phyloP scores from a whole-genome alignment of 2,797 vertebrate genomes.

The Octomys mimax region DNA sequence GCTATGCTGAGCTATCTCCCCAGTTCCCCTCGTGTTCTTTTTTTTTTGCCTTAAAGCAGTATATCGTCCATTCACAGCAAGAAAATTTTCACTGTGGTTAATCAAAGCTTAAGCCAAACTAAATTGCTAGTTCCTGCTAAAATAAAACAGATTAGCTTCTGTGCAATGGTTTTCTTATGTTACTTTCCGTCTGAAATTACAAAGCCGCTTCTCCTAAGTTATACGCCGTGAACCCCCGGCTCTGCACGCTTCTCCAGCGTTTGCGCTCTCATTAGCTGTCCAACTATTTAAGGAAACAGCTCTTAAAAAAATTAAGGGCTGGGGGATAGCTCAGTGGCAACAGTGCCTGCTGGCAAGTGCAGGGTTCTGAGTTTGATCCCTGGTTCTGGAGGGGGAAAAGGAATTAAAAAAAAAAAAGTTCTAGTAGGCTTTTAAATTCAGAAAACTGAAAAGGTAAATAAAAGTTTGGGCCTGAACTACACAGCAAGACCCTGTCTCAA shows the following conservation, averaged over 20 bases:
- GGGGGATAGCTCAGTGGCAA: too few relatives aligned
- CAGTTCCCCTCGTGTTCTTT: too few relatives aligned
- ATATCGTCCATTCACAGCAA: not conserved
- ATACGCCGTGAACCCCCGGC: not conserved
- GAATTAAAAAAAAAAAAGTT: not conserved
- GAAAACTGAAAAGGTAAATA: conserved; percentile 10
- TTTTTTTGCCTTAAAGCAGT: not conserved
- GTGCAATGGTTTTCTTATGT: not conserved
- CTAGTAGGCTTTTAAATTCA: not conserved
- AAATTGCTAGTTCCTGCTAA: not conserved
- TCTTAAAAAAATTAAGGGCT: not conserved
- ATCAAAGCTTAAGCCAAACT: conserved; percentile 41
- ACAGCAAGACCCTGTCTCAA: not conserved
- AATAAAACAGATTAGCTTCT: conserved; percentile 20
- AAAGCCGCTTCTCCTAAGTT: not conserved
- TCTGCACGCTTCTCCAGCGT: not conserved
- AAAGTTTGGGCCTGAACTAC: not conserved
- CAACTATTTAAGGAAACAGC: not conserved
- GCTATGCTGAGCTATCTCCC: too few relatives aligned
- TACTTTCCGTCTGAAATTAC: not conserved
- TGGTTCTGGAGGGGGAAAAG: too few relatives aligned
- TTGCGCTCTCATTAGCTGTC: not conserved
- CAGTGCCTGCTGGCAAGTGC: too few relatives aligned
- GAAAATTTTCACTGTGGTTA: not conserved
- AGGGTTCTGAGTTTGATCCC: too few relatives aligned